Evolutionary conservation across 2,888 invertebrate species (phyloP).

Genomic region (Zaprionus lineosus): DNA sequence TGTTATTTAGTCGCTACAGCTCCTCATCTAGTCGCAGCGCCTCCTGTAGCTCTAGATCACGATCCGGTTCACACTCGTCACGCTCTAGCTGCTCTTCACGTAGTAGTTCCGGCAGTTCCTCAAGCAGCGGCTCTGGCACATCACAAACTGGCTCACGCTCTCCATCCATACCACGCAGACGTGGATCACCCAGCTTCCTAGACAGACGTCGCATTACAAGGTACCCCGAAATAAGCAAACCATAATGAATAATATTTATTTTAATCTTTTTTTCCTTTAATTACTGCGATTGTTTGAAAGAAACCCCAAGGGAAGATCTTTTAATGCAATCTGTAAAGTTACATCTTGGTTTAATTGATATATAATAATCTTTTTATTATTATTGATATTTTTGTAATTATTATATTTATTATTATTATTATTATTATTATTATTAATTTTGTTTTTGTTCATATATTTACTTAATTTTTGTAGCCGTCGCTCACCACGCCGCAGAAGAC

Average conservation of each 20-base stretch:
- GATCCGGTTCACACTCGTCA: slow-evolving; percentile 80
- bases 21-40: slow-evolving; percentile 80
- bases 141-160: slow-evolving; percentile 86
- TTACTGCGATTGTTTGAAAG: no score
- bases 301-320: no score
- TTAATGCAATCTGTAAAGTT: not conserved
- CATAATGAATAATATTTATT: not conserved
- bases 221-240: slow-evolving; percentile 84
- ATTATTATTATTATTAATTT: slow-evolving; percentile 26
- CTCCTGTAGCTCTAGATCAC: slow-evolving; percentile 79
- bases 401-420: slow-evolving; percentile 18
- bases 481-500: slow-evolving; percentile 71
- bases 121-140: slow-evolving; percentile 75
- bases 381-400: slow-evolving; percentile 31
- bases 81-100: slow-evolving; percentile 81
- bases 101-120: slow-evolving; percentile 80
- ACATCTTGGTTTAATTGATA: no score
- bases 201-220: slow-evolving; percentile 97
- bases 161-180: slow-evolving; percentile 95
- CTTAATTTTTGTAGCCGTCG: slow-evolving; percentile 70
- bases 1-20: slow-evolving; percentile 79
- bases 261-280: not conserved
- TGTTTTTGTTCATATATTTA: no score
- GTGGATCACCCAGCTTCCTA: slow-evolving; percentile 96
- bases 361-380: no score